Percentiles rank a stretch among this genome's conserved stretches.
These are phyloP conservation scores for Megaceryle torquata DNA, from an alignment of 2,113 vertebrate species.

Conservation along the genomic window DNA sequence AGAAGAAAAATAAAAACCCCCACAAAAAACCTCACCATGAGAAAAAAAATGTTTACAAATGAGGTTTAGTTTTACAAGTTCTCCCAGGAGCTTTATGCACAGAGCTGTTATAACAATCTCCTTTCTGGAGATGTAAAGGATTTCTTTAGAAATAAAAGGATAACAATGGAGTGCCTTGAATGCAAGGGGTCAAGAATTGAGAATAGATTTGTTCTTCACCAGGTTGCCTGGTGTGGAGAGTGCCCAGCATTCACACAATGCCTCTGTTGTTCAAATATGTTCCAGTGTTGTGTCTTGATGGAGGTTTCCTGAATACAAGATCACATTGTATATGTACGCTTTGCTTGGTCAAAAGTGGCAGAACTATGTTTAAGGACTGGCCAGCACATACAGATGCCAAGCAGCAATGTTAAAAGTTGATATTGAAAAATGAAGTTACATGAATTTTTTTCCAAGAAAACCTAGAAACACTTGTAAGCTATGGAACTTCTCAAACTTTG, in stretches of 20 bases:
- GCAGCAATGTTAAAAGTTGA: background rate
- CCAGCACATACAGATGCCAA: background rate
- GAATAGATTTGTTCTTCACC: background rate
- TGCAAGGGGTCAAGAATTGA: background rate
- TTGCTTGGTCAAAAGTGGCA: background rate
- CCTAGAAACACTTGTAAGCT: background rate
- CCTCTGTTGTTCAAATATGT: background rate
- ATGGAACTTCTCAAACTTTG: background rate
- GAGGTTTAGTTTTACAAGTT: background rate
- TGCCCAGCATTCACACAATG: rapidly evolving
- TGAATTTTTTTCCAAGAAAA: background rate
- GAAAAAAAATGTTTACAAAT: background rate
- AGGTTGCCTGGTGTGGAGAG: rapidly evolving
- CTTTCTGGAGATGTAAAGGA: background rate
- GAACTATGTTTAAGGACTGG: background rate
- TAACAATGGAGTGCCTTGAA: background rate
- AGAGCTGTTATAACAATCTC: background rate
- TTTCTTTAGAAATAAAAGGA: background rate
- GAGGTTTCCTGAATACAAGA: background rate
- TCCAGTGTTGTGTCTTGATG: background rate
- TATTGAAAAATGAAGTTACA: background rate
- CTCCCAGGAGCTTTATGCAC: background rate
- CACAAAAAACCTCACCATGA: background rate
- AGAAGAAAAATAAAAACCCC: background rate
- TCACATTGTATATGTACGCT: background rate